Evolutionary conservation across 64 coral and sea anemone species (phyloP).

Genomic region (Montipora capricornis): DNA sequence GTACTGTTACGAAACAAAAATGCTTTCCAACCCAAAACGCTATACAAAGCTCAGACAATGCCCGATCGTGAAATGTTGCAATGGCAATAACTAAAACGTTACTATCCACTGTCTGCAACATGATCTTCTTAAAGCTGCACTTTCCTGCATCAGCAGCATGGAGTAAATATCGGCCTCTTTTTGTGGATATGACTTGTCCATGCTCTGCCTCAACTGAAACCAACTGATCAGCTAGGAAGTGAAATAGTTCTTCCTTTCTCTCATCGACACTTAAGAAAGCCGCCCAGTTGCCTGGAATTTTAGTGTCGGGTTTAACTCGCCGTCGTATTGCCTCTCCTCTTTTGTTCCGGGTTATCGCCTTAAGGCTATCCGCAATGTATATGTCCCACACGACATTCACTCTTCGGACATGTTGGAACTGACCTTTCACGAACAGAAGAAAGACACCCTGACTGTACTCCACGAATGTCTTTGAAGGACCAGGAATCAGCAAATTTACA

Average conservation of each 20-base stretch:
- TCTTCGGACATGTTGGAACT: conserved; percentile 30
- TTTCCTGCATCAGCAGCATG: too few species aligned
- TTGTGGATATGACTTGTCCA: conserved; percentile 19
- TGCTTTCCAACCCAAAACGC: conserved; percentile 50
- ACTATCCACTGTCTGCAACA: conserved; percentile 58
- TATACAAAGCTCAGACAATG: conserved; percentile 29
- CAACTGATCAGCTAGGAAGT: conserved; percentile 33
- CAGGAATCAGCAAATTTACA: conserved; percentile 69
- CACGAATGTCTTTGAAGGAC: conserved; percentile 42
- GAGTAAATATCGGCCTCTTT: conserved; percentile 29
- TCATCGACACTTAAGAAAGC: conserved; percentile 29
- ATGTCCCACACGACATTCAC: conserved; percentile 70
- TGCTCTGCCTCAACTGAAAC: neutral
- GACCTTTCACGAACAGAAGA: conserved; percentile 25
- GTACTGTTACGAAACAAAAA: conserved; percentile 2
- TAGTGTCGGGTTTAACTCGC: conserved; percentile 17
- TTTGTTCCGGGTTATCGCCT: conserved; percentile 45
- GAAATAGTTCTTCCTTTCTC: conserved; percentile 61
- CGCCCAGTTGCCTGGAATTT: conserved; percentile 35
- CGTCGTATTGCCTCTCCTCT: conserved; percentile 48
- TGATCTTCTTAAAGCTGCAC: conserved; percentile 1
- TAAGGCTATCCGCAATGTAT: conserved; percentile 55
- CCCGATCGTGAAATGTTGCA: neutral
- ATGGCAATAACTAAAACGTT: conserved; percentile 37
- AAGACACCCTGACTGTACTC: conserved; percentile 59